These are phyloP conservation scores for Tiliqua scincoides DNA, from an alignment of 2,113 vertebrate species.

Conservation along the genomic window DNA sequence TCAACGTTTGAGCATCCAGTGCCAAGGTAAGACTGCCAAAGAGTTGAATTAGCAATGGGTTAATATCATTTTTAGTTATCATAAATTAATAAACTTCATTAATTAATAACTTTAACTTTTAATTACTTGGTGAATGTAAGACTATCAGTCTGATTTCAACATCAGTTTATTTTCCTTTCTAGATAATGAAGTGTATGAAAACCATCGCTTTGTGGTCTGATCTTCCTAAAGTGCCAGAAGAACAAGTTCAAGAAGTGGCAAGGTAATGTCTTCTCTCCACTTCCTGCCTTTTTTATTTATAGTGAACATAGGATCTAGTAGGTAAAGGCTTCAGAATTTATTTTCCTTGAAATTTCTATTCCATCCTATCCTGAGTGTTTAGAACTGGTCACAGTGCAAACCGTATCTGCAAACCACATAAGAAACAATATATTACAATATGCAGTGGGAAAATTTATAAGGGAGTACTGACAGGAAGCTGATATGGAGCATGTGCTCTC, in stretches of 20 bases:
- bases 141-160: not conserved
- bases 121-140: no score
- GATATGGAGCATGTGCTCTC: not conserved
- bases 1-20: not conserved
- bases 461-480: not conserved
- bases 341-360: not conserved
- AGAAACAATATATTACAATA: not conserved
- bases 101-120: no score
- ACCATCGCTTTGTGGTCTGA: conserved; percentile 68
- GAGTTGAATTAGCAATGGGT: not conserved
- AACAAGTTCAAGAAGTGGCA: not conserved
- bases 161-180: not conserved
- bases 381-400: not conserved
- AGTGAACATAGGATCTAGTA: not conserved
- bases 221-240: conserved; percentile 56
- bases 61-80: no score
- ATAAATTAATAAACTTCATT: no score
- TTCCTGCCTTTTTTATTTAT: no score
- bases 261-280: conserved; percentile 50
- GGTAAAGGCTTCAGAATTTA: not conserved
- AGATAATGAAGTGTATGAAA: conserved; percentile 73
- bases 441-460: not conserved
- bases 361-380: not conserved
- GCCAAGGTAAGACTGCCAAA: not conserved
- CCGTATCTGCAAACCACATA: not conserved